Conservation (phyloP, 2,888 invertebrate genomes). For the Coenonympha arcania region DNA sequence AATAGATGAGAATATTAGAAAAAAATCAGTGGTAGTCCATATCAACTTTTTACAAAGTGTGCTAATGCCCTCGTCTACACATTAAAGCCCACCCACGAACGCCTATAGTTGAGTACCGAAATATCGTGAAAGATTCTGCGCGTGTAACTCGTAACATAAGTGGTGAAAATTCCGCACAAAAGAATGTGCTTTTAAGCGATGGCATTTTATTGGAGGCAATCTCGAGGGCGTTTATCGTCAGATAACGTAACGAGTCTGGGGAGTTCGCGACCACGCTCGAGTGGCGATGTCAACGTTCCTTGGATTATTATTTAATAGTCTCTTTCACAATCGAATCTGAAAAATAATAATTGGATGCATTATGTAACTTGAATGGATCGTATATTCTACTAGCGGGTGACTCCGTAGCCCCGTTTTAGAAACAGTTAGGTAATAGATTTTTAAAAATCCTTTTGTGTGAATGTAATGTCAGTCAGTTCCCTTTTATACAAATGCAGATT, state of each 20-base stretch:
- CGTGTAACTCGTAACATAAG: slow-evolving; percentile 23
- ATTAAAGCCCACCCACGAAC: slow-evolving; percentile 21
- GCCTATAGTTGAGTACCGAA: slow-evolving; percentile 19
- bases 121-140: slow-evolving; percentile 21
- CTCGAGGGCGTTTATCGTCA: slow-evolving; percentile 28
- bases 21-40: not conserved
- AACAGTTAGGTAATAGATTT: too few species aligned
- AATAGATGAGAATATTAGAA: not conserved
- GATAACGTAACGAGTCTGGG: slow-evolving; percentile 24
- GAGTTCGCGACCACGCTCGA: slow-evolving; percentile 15
- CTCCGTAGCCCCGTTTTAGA: too few species aligned
- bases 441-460: not conserved
- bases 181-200: slow-evolving; percentile 30
- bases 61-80: slow-evolving; percentile 20
- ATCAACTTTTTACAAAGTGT: slow-evolving; percentile 2
- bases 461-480: too few species aligned
- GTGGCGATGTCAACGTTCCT: slow-evolving; percentile 10
- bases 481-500: too few species aligned
- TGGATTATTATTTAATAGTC: not conserved
- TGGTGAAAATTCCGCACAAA: slow-evolving; percentile 29
- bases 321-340: not conserved
- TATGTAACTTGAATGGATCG: too few species aligned
- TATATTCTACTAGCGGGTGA: too few species aligned
- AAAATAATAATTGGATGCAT: not conserved
- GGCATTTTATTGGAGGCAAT: slow-evolving; percentile 31